A percentile compares a stretch with the other conserved stretches of the same genome.
These are phyloP conservation scores for Digitonthophagus gazella DNA, from an alignment of 2,888 invertebrate species.

Conservation along the genomic window DNA sequence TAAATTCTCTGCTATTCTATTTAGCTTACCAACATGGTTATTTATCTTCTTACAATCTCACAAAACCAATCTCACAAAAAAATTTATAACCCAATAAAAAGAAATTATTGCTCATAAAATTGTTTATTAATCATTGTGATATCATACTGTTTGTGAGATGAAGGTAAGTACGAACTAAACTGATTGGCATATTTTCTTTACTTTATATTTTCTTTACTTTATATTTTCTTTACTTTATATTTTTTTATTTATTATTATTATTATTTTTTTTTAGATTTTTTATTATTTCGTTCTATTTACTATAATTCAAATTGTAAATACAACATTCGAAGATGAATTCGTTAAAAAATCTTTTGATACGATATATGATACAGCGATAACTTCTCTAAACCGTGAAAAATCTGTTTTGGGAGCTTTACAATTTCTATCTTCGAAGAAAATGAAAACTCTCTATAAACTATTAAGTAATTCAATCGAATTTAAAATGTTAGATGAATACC, in stretches of 20 bases:
- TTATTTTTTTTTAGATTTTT: background rate
- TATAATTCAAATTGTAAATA: background rate
- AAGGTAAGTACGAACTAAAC: background rate
- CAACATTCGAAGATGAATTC: background rate
- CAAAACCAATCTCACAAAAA: no score
- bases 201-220: no score
- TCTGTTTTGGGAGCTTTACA: background rate
- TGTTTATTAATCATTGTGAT: background rate
- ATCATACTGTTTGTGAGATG: background rate
- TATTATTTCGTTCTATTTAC: background rate
- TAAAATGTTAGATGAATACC: slow-evolving; percentile 2
- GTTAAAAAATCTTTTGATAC: background rate
- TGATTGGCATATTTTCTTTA: no score
- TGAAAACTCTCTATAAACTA: background rate
- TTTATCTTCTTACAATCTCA: no score
- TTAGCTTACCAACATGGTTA: slow-evolving; percentile 4
- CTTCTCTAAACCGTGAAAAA: background rate
- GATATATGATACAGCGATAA: background rate
- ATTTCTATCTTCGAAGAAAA: background rate
- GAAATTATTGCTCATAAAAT: background rate
- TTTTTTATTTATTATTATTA: no score
- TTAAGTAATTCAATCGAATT: background rate
- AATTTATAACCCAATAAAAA: background rate
- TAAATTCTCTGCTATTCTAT: background rate
- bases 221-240: no score